Evolutionary conservation across 2,888 invertebrate species (phyloP).

Genomic region (Perithous albicinctus): DNA sequence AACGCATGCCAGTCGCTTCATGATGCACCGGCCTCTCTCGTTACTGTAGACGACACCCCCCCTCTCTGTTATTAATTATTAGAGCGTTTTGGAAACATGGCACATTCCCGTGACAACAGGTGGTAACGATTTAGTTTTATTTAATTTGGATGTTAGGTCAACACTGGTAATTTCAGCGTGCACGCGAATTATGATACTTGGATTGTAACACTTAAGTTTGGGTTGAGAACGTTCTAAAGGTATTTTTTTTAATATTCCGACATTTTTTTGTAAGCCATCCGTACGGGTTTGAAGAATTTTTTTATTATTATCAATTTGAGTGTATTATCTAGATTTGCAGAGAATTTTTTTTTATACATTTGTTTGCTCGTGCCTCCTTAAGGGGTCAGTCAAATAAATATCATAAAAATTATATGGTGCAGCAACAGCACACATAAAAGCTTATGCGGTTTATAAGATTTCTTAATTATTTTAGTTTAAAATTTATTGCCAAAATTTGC

Average conservation of each 20-base stretch:
- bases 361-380: no score
- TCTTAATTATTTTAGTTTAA: no score
- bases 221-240: neutral
- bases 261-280: no score
- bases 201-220: neutral
- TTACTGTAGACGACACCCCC: conserved; percentile 3
- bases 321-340: no score
- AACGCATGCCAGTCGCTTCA: neutral
- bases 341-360: no score
- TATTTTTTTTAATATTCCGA: neutral
- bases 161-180: neutral
- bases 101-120: conserved; percentile 25
- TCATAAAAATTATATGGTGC: no score
- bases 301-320: no score
- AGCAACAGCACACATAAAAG: no score
- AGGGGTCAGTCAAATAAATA: no score
- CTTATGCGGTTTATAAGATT: no score
- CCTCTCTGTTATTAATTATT: conserved; percentile 15
- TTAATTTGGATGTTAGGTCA: neutral
- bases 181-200: neutral
- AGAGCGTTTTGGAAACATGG: neutral
- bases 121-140: conserved; percentile 10
- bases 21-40: neutral
- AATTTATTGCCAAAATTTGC: no score
- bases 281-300: no score